Conservation (phyloP, 2,888 invertebrate species). For the Noctua comes region DNA sequence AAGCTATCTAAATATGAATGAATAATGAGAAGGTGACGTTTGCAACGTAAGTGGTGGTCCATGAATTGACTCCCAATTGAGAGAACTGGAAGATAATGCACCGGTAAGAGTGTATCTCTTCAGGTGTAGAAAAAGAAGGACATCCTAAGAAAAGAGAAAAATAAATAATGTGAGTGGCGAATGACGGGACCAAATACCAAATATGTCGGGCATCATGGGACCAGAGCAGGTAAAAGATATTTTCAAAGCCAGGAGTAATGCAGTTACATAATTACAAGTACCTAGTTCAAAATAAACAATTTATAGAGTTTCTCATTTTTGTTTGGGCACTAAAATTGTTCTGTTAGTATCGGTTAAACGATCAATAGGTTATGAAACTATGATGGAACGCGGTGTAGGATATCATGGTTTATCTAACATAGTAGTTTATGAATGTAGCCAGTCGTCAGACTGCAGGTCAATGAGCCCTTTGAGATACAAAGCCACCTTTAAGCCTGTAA, state of each 20-base stretch:
- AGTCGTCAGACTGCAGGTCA: slow-evolving; percentile 43
- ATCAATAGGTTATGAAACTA: background rate
- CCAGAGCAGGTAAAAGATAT: background rate
- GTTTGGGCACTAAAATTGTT: background rate
- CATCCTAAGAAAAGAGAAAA: background rate
- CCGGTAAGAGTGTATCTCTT: background rate
- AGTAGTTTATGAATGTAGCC: slow-evolving; percentile 22
- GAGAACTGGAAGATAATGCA: background rate
- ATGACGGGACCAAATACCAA: background rate
- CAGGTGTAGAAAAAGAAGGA: background rate
- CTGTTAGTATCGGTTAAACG: background rate
- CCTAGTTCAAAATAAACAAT: background rate
- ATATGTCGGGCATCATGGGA: background rate
- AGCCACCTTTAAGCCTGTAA: slow-evolving; percentile 22
- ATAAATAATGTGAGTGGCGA: background rate
- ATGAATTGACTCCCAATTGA: background rate
- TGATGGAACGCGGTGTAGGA: background rate
- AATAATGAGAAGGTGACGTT: background rate
- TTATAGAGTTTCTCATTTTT: background rate
- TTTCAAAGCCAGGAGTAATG: background rate
- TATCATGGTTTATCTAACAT: slow-evolving; percentile 6
- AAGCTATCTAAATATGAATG: background rate
- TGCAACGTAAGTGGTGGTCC: background rate
- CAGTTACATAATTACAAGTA: background rate
- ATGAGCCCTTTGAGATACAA: slow-evolving; percentile 42